Base-by-base conservation (phyloP, 2,888 invertebrate species). In the Ennomos fuscantarius region DNA sequence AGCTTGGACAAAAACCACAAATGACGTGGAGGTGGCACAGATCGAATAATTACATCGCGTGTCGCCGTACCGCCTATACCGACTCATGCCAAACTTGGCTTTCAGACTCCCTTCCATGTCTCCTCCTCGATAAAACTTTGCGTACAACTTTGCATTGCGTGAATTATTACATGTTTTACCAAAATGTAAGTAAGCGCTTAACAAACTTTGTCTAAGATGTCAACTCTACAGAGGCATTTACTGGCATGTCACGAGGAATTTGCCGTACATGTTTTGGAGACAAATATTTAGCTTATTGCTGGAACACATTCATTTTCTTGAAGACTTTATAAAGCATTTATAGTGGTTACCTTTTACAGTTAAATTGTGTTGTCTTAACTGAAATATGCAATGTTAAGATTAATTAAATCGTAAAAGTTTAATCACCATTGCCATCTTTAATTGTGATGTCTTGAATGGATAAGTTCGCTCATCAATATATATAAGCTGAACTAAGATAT, bases 1-100 rank as follows among this genome's bases (percentile, higher is more conserved):
- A 77, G 79, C 77, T 76, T 73, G 78, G 79, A 82, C 84, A 87
- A 89, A 89, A 89, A 89, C 88, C 86, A 73, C 84, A 86, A 89
- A 88, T 84, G 82, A 84, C 82, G 79, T 85, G 79, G 79, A 79
- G 82, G 83, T 81, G 77, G 79, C 45, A 39, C 45, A 80, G 81
- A 85, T 85, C 83, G 82, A 86, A 88, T 85, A 86, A 89, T 87
- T 85, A 86, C 55, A 72, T 70, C 72, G 68, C 69, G 70, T 49
- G 43, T 37, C 42, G 15, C 45, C 40, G 43, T 41, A 12, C 49
- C n/a, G 13, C n/a, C n/a, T n/a, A n/a, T 46, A 41, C 45, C 40
- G 69, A 75, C 76, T 75, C 74, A 67, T 73, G 74, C 71, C 74
- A 72, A 83, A 86, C 83, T 86, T 85, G 74, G 79, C 85, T 86